phyloP scores from a whole-genome alignment of 2,113 vertebrate genomes.

The Dinomys branickii region DNA sequence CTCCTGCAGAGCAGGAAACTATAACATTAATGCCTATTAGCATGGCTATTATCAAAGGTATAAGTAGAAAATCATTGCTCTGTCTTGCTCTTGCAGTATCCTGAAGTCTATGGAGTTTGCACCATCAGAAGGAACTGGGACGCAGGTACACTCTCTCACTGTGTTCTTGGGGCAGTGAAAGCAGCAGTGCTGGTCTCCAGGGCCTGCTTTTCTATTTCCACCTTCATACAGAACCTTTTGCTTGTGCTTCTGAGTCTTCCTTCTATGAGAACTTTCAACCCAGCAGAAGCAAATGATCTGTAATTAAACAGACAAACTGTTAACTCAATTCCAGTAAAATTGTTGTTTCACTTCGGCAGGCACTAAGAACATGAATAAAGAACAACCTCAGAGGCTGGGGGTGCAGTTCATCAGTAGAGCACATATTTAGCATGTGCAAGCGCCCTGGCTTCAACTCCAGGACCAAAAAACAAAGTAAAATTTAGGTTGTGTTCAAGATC shows the following conservation, averaged over 20 bases:
- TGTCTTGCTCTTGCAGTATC: conserved; percentile 89
- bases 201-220: neutral
- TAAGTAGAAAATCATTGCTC: conserved; percentile 70
- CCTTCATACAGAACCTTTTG: neutral
- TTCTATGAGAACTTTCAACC: neutral
- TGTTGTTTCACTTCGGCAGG: neutral
- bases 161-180: neutral
- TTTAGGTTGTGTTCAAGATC: neutral
- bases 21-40: conserved; percentile 73
- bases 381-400: neutral
- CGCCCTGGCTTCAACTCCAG: neutral
- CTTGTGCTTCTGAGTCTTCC: neutral
- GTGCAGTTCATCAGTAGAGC: neutral
- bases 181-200: neutral
- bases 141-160: conserved; percentile 89
- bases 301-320: neutral
- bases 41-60: neutral
- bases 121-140: conserved; percentile 90
- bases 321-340: neutral
- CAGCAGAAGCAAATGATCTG: neutral
- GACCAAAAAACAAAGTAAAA: neutral
- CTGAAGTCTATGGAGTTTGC: conserved; percentile 99
- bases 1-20: conserved; percentile 78
- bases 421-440: neutral
- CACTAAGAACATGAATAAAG: neutral